These are phyloP conservation scores for Squalus acanthias DNA, from an alignment of 2,797 vertebrate species.

Conservation along the genomic window DNA sequence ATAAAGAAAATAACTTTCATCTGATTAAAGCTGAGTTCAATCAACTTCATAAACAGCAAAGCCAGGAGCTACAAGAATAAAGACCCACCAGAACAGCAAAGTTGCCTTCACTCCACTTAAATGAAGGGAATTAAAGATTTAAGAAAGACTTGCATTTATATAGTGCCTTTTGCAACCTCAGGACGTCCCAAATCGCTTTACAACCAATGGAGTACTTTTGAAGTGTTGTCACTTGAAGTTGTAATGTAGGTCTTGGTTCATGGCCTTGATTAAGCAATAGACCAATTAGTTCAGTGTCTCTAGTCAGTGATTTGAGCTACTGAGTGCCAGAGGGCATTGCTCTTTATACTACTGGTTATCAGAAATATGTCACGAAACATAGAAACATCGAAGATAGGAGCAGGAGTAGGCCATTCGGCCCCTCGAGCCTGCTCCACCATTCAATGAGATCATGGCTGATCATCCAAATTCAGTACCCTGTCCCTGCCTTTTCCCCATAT, in stretches of 20 bases:
- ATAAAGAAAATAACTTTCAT: constrained; percentile 40
- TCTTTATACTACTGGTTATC: not conserved
- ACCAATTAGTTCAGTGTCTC: not conserved
- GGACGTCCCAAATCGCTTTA: not conserved
- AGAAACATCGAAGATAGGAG: too few relatives aligned
- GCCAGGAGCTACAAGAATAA: not conserved
- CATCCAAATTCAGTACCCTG: too few relatives aligned
- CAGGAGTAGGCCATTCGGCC: too few relatives aligned
- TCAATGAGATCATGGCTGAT: too few relatives aligned
- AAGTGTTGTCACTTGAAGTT: not conserved
- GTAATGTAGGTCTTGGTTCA: not conserved
- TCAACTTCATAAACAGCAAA: constrained; percentile 16
- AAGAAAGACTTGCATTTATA: not conserved
- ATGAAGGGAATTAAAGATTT: not conserved
- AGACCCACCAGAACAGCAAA: too few relatives aligned
- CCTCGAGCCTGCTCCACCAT: too few relatives aligned
- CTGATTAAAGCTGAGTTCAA: constrained; percentile 37
- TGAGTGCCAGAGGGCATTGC: not conserved
- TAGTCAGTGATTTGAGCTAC: not conserved
- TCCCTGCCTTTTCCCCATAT: too few relatives aligned
- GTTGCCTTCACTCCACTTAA: not conserved
- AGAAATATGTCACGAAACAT: not conserved
- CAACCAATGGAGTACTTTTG: not conserved
- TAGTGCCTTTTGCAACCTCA: not conserved
- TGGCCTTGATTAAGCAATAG: not conserved